Evolutionary conservation across 2,113 vertebrate genomes (phyloP).

Genomic region (Saguinus midas): DNA sequence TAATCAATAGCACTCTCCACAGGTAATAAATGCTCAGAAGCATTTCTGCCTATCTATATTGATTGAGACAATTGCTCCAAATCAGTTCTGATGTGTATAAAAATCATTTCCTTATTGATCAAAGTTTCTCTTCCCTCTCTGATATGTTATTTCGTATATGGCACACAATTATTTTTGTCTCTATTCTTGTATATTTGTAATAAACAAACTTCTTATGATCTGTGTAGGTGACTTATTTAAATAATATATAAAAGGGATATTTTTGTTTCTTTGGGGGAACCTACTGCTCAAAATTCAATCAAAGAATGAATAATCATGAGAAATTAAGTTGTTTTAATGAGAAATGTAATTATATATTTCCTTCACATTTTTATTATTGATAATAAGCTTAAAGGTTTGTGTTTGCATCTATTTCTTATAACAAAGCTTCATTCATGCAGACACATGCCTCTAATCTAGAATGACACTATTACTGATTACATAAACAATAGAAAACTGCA

Average conservation of each 20-base stretch:
- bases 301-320: slow-evolving; percentile 62
- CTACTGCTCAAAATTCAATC: slow-evolving; percentile 64
- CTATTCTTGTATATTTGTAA: slow-evolving; percentile 58
- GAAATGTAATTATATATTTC: slow-evolving; percentile 50
- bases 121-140: slow-evolving; percentile 79
- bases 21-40: slow-evolving; percentile 89
- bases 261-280: slow-evolving; percentile 69
- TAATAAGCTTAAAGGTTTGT: slow-evolving; percentile 48
- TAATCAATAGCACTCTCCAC: slow-evolving; percentile 86
- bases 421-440: neutral
- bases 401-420: slow-evolving; percentile 38
- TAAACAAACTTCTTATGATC: slow-evolving; percentile 77
- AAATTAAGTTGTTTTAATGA: slow-evolving; percentile 60
- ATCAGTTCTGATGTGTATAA: slow-evolving; percentile 89
- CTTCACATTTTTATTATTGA: slow-evolving; percentile 56
- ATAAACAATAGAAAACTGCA: slow-evolving; percentile 2
- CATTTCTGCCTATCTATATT: slow-evolving; percentile 89
- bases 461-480: neutral
- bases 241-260: slow-evolving; percentile 68
- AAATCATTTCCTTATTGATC: slow-evolving; percentile 88
- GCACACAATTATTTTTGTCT: slow-evolving; percentile 54
- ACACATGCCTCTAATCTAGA: neutral
- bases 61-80: slow-evolving; percentile 86
- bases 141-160: slow-evolving; percentile 81
- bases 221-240: slow-evolving; percentile 61